Conservation (phyloP, 2,797 vertebrate genomes). For the Microhierax caerulescens region DNA sequence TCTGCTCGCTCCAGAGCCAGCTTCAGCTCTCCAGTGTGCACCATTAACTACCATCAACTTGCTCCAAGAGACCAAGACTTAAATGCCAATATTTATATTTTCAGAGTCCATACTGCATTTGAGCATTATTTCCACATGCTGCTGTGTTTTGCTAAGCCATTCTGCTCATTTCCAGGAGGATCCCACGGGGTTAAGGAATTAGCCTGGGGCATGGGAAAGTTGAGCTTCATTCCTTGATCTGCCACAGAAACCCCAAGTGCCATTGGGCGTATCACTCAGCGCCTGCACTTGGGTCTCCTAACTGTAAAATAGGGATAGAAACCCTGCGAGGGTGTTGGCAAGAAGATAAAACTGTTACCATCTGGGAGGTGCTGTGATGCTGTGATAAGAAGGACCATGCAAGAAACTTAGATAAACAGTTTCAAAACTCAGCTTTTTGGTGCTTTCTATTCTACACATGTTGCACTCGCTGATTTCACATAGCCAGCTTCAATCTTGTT, state of each 20-base stretch:
- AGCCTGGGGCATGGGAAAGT: slow-evolving; percentile 48
- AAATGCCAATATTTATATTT: not conserved
- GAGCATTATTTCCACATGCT: not conserved
- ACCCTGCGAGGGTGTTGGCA: slow-evolving; percentile 38
- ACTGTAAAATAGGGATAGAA: slow-evolving; percentile 40
- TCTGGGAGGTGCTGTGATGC: slow-evolving; percentile 9
- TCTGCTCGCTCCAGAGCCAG: not conserved
- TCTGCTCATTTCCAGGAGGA: slow-evolving; percentile 21
- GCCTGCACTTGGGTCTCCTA: slow-evolving; percentile 33
- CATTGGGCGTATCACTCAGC: slow-evolving; percentile 52
- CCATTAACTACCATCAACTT: not conserved
- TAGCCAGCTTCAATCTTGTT: not conserved
- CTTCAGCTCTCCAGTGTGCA: not conserved
- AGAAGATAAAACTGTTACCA: slow-evolving; percentile 41
- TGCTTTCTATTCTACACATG: not conserved
- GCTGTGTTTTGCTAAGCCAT: not conserved
- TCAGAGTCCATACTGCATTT: not conserved
- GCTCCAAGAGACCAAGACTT: not conserved
- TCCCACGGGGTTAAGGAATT: slow-evolving; percentile 33
- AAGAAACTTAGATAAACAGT: slow-evolving; percentile 46
- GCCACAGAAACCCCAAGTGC: slow-evolving; percentile 55
- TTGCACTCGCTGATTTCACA: not conserved
- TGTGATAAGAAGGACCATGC: slow-evolving; percentile 18
- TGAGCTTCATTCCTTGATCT: slow-evolving; percentile 48
- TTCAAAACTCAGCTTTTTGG: slow-evolving; percentile 32